Evolutionary conservation across 1,140 invertebrate species (phyloP).

Genomic region (Leptonema lineaticorne): DNA sequence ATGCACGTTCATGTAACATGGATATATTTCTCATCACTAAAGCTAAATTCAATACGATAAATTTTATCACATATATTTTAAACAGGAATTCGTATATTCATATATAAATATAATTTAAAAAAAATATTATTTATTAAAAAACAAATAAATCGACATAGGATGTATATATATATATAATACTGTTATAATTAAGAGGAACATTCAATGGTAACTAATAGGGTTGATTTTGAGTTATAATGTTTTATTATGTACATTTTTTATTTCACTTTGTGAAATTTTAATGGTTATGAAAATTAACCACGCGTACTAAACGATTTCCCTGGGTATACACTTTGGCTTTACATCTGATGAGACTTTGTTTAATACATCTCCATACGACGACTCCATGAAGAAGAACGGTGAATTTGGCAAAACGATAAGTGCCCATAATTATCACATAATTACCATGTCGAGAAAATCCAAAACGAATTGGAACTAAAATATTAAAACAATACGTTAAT

Average conservation of each 20-base stretch:
- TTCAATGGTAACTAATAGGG: not conserved
- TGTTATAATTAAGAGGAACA: slow-evolving; percentile 1
- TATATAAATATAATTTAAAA: not conserved
- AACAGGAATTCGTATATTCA: not conserved
- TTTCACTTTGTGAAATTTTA: slow-evolving; percentile 9
- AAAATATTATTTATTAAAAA: not conserved
- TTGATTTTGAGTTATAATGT: not conserved
- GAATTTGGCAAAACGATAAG: slow-evolving; percentile 25
- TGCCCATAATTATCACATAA: slow-evolving; percentile 21
- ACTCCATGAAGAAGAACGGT: slow-evolving; percentile 5
- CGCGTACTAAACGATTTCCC: slow-evolving; percentile 7
- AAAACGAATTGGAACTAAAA: slow-evolving; percentile 17
- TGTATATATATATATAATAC: not conserved
- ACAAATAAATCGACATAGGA: not conserved
- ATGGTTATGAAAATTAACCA: slow-evolving; percentile 25
- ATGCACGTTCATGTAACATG: too few species aligned
- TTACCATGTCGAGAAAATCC: slow-evolving; percentile 23
- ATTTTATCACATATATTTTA: not conserved
- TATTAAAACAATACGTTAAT: too few species aligned
- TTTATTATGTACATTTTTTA: not conserved
- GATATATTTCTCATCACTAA: too few species aligned
- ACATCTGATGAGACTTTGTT: slow-evolving; percentile 19
- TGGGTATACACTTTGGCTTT: slow-evolving; percentile 24
- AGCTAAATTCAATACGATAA: not conserved
- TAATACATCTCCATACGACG: slow-evolving; percentile 23